Conservation (phyloP, 1,140 invertebrate species). For the Liolophura sinensis region DNA sequence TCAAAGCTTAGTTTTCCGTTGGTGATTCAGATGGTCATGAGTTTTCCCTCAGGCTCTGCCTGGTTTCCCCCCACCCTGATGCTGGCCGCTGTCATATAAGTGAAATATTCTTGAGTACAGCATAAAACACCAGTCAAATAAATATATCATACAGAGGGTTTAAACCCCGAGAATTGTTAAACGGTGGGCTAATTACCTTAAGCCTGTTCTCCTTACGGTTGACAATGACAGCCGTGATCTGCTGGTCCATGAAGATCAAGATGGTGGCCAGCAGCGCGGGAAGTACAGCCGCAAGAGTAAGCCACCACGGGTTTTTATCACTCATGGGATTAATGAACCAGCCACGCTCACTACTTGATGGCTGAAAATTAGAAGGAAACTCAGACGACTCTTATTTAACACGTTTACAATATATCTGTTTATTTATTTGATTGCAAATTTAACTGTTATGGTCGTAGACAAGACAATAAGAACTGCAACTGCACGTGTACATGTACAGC, state of each 20-base stretch:
- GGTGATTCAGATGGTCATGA: too few relatives aligned
- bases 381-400: too few relatives aligned
- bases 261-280: slow-evolving; percentile 95
- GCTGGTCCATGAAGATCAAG: slow-evolving; percentile 99
- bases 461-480: too few relatives aligned
- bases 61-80: too few relatives aligned
- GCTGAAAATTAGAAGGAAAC: slow-evolving; percentile 16
- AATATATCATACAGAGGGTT: too few relatives aligned
- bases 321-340: slow-evolving; percentile 92
- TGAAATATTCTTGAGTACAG: too few relatives aligned
- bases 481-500: too few relatives aligned
- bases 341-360: slow-evolving; percentile 57
- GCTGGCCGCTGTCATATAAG: too few relatives aligned
- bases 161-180: too few relatives aligned
- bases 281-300: slow-evolving; percentile 72
- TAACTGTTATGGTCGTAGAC: background rate
- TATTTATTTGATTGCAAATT: slow-evolving; percentile 2
- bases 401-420: background rate
- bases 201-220: slow-evolving; percentile 96
- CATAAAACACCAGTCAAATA: too few relatives aligned
- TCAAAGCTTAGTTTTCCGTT: background rate
- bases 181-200: slow-evolving; percentile 14
- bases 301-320: slow-evolving; percentile 76
- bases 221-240: slow-evolving; percentile 92
- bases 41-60: too few relatives aligned